A percentile compares a stretch with the other conserved stretches of the same genome.
These are phyloP conservation scores for Calyptomena viridis DNA, from an alignment of 2,113 vertebrate genomes.

Conservation along the genomic window DNA sequence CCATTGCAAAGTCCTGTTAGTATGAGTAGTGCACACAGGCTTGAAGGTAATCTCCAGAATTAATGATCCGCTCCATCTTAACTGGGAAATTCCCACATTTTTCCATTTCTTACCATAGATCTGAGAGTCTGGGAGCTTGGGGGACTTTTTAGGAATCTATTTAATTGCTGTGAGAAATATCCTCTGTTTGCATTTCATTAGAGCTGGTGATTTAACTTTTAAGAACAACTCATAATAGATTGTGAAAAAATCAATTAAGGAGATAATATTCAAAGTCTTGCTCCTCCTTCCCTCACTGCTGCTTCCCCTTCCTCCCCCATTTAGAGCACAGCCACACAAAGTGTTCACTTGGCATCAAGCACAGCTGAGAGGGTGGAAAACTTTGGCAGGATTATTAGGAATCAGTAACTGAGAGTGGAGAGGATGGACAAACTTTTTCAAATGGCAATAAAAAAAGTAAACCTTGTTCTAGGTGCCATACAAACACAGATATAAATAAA, in stretches of 20 bases:
- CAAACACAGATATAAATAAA: neutral
- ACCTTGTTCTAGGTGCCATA: neutral
- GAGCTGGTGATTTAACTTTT: neutral
- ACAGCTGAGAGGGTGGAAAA: slow-evolving; percentile 19
- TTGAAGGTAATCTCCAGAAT: neutral
- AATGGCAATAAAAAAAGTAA: neutral
- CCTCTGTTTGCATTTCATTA: neutral
- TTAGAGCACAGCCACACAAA: neutral
- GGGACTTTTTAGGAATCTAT: neutral
- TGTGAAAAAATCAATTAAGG: neutral
- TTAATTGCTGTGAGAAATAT: neutral
- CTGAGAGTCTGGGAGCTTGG: neutral
- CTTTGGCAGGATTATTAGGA: slow-evolving; percentile 22
- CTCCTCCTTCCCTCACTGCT: neutral
- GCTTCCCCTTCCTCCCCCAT: slow-evolving; percentile 9
- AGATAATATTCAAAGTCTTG: neutral
- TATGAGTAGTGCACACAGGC: neutral
- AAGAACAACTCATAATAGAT: neutral
- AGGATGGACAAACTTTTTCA: neutral
- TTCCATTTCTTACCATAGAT: neutral
- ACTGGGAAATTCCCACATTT: neutral
- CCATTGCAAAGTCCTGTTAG: neutral
- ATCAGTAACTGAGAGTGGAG: neutral
- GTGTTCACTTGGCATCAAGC: slow-evolving; percentile 17
- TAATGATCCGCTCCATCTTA: neutral